Evolutionary conservation across 2,888 invertebrate genomes (phyloP), one percentile per base, ranked within the genome.

Genomic region (Sisyra nigra): DNA sequence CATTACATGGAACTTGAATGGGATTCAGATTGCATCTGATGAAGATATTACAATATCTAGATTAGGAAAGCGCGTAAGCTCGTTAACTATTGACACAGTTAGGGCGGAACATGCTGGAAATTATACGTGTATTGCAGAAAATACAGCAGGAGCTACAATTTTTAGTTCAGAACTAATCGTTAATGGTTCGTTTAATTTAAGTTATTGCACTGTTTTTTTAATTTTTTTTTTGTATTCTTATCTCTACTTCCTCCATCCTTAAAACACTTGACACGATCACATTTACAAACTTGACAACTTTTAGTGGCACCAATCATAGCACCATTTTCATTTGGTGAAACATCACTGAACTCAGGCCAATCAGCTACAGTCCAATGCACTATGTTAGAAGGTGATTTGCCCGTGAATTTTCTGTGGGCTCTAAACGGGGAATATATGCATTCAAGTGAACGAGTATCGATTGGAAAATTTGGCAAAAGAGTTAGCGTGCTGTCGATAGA

Each of bases 81-180:
- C 65, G 41, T 64, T 83, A 53, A 77, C 74, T 55, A 80, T 83
- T 54, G 74, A 76, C 51, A 71, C 78, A 6, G 76, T 80, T 44
- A 67, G 71, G 53, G 76, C 75, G 50, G 71, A 71, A 54, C 80
- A 83, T 61, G 74, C 74, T 46, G 84, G 83, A 47, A 79, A 80
- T 59, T 85, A 83, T 62, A 77, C 80, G 50, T 84, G 84, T 59
- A 66, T 72, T 50, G 82, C 80, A 44, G 72, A 74, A 62, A 86
- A 85, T 63, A 68, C 69, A 51, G 84, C 81, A 45, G 86, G 83
- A 53, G 63, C 65, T 48, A 71, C 73, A 51, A 73, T 72, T 52
- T 74, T 78, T 57, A 73, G 78, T 45, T 75, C 82, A 48, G 70
- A 71, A 56, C 68, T 85, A 51, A 72, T 72, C 58, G 82, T 85